Base-by-base conservation (phyloP, 1,140 invertebrate species). In the Bombus cullumanus region DNA sequence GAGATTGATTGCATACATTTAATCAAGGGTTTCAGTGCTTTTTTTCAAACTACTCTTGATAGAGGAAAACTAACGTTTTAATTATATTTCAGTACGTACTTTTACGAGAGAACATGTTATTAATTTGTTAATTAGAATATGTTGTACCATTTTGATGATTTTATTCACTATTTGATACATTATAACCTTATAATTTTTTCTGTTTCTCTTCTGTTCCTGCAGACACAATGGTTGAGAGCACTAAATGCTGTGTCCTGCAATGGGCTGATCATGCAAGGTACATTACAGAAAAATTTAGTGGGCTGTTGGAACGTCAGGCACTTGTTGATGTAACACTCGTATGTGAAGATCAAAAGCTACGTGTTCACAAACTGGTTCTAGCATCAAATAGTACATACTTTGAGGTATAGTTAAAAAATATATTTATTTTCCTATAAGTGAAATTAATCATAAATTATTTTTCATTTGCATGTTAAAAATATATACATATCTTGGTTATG, bases 361-460 rank as follows among this genome's bases (percentile, higher is more conserved):
- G 96, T 92, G 96, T 96, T 86, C 96, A 96, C 86, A 95, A 96
- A 90, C 93, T 96, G 62, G 96, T 97, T 68, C 94, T 97, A 53
- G 96, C 96, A 77, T 96, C 96, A 41, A 96, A 96, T 93, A 97
- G 96, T 91, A 95, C 96, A 87, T 97, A 97, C 89, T 97, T 97
- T 93, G 95, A 96, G 94, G 96, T 96, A 92, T 81, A 83, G 73
- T 85, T 57, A 62, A 5, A 13, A 53, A 22, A 53, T 31, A 43
- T 88, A 80, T 74, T 73, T 31, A 77, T 25, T 34, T 81, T 18
- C 69, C 34, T 47, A 43, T 37, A 12, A 37, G 18, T 9, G 12
- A 37, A 43, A 62, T 62, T 37, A 2, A 8, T 81, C 74, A 62
- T 31, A 34, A 53, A 47, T 59, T 83, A 25, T 25, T 34, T 59